Evolutionary conservation across 2,888 invertebrate species (phyloP), one percentile per base, ranked within the genome.

Genomic region (Aleiodes testaceus): DNA sequence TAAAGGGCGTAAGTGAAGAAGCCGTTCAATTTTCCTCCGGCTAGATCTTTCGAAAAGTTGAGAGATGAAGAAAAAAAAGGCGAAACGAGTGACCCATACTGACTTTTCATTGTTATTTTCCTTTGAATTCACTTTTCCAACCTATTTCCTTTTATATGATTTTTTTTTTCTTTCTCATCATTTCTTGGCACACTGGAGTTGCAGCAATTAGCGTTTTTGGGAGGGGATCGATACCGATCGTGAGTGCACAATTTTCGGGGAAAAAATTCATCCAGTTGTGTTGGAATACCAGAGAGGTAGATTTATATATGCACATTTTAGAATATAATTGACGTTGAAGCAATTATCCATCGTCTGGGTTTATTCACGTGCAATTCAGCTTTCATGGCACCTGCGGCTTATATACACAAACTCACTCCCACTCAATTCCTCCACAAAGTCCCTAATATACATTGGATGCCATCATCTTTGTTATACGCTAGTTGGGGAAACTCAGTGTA

Each of bases 351-450:
- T 18, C 26, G 45, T 47, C 45, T 59, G 12, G 36, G 44, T 20
- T 67, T 59, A 59, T 67, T 67, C 67, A 18, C 49, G 18, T 26
- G 49, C 18, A 59, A 59, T 68, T 50, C 61, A 61, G 9, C 61
- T 5, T 36, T 22, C 44, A 26, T 61, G 36, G 45, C 44, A 61
- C 49, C 36, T 68, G 61, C 42, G 49, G 61, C 59, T 47, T 59
- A 55, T 52, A 22, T 36, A 11, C 16, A 16, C 36, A 36, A 16
- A 44, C 12, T 16, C 14, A 16, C 47, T 59, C 11, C 12, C 20
- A 59, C 16, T 26, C 26, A 26, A 26, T 26, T 26, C 26, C 26
- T 26, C 12, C 20, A 59, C 16, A 7, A 14, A 18, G 20, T 52
- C 22, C 12, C 16, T 52, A 53, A 30, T 53, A 53, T 22, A 53